Evolutionary conservation across 2,113 vertebrate species (phyloP).

Genomic region (Osmerus eperlanus): DNA sequence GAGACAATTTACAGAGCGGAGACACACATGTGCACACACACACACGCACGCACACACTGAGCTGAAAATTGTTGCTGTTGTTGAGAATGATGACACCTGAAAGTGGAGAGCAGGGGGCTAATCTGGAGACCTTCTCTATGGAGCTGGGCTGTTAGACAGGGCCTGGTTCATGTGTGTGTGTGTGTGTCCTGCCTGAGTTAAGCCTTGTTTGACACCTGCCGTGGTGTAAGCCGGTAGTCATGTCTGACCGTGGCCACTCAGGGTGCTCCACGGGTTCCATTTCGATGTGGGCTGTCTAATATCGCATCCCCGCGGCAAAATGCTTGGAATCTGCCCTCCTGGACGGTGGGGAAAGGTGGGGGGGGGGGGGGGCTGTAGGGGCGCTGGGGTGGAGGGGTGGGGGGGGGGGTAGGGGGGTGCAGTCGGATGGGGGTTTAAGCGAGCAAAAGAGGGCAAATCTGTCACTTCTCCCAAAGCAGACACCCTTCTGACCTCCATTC

Average conservation of each 20-base stretch:
- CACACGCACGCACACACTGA: constrained; percentile 6
- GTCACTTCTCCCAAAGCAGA: constrained; percentile 80
- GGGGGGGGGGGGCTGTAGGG: background rate
- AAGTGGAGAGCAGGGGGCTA: constrained; percentile 31
- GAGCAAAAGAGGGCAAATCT: constrained; percentile 82
- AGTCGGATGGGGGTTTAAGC: constrained; percentile 69
- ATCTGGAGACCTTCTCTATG: constrained; percentile 25
- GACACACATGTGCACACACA: background rate
- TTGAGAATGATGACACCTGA: constrained; percentile 41
- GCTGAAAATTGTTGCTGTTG: constrained; percentile 44
- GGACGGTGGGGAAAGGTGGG: constrained; percentile 6
- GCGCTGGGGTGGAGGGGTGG: background rate
- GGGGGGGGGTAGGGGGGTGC: constrained; percentile 30
- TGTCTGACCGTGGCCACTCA: constrained; percentile 31
- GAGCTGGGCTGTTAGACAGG: background rate
- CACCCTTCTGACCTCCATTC: constrained; percentile 82
- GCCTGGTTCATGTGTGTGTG: constrained; percentile 12
- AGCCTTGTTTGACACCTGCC: constrained; percentile 43
- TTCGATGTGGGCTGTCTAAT: constrained; percentile 73
- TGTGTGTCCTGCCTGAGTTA: constrained; percentile 36
- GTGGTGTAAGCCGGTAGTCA: constrained; percentile 35
- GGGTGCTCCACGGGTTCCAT: constrained; percentile 55
- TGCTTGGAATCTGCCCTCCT: constrained; percentile 67
- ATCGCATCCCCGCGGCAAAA: constrained; percentile 74
- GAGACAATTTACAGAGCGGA: constrained; percentile 5